phyloP scores from a whole-genome alignment of 2,888 invertebrate genomes.

The Cancer borealis region DNA sequence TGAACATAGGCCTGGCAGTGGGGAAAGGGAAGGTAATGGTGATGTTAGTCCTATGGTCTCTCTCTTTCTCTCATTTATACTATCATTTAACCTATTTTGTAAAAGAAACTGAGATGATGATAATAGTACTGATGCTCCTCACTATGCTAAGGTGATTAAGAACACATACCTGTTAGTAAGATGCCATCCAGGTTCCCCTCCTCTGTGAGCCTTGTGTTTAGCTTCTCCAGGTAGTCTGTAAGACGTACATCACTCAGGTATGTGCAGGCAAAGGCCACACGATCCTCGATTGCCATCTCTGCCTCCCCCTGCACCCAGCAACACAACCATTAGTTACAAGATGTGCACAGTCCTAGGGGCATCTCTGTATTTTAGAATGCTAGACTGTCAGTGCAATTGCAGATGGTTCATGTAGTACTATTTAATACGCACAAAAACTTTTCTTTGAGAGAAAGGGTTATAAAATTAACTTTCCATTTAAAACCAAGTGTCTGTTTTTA shows the following conservation, averaged over 20 bases:
- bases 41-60: background rate
- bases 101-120: background rate
- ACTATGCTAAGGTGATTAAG: background rate
- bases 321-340: background rate
- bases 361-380: background rate
- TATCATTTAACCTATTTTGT: background rate
- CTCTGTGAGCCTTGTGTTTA: constrained; percentile 86
- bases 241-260: constrained; percentile 90
- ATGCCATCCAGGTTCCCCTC: constrained; percentile 78
- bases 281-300: constrained; percentile 91
- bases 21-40: background rate
- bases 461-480: too few species aligned
- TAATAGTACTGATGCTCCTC: background rate
- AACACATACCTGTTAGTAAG: constrained; percentile 81
- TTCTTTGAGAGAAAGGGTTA: too few species aligned
- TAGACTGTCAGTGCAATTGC: background rate
- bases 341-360: background rate
- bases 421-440: too few species aligned
- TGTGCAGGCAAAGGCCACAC: constrained; percentile 94
- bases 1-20: constrained; percentile 85
- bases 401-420: too few species aligned
- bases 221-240: constrained; percentile 87
- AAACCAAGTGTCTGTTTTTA: too few species aligned
- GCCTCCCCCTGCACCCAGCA: constrained; percentile 86
- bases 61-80: background rate